Evolutionary conservation across 2,797 vertebrate genomes (phyloP).

Genomic region (Tapirus indicus): DNA sequence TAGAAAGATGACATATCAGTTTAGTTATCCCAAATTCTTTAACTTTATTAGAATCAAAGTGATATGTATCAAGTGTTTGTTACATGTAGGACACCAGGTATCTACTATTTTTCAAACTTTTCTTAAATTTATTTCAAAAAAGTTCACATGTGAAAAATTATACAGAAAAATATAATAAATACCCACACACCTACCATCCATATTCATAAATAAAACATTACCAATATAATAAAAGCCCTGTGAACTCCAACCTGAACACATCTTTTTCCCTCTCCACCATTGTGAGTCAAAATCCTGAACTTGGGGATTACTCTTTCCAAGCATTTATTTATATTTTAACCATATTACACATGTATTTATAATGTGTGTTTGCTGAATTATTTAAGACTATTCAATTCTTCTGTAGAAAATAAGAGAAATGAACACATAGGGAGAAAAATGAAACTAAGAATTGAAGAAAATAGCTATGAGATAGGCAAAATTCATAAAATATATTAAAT

Average conservation of each 20-base stretch:
- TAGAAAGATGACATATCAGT: neutral
- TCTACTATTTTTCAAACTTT: conserved; percentile 43
- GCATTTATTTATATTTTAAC: conserved; percentile 5
- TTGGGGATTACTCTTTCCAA: neutral
- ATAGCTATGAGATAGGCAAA: neutral
- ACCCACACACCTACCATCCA: neutral
- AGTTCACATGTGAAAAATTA: conserved; percentile 38
- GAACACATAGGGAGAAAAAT: neutral
- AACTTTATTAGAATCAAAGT: conserved; percentile 31
- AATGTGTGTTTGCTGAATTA: neutral
- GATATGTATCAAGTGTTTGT: neutral
- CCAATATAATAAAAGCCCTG: neutral
- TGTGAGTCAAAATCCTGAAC: neutral
- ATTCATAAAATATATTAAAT: neutral
- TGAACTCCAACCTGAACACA: neutral
- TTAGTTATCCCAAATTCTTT: neutral
- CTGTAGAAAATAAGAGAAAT: conserved; percentile 37
- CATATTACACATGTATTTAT: neutral
- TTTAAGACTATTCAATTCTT: conserved; percentile 32
- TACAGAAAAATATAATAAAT: conserved; percentile 34
- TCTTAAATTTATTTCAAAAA: conserved; percentile 20
- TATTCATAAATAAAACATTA: neutral
- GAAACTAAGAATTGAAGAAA: conserved; percentile 29
- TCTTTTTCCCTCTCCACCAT: neutral
- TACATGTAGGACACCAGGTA: neutral